Evolutionary conservation across 1,140 invertebrate genomes (phyloP), one percentile per base, ranked within the genome.

Genomic region (Teleogryllus occipitalis): DNA sequence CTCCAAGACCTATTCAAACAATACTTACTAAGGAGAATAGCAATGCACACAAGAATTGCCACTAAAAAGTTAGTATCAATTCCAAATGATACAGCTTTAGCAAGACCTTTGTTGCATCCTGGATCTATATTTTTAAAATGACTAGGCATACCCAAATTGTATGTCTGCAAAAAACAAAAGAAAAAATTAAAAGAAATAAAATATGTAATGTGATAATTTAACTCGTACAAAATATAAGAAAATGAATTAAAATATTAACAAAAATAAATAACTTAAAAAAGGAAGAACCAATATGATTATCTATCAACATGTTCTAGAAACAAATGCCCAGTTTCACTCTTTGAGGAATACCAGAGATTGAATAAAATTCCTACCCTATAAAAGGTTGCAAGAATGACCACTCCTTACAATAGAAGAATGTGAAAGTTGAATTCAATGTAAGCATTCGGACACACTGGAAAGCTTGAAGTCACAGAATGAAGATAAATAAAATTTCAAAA

Each of bases 31-130:
- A 95, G 86, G 81, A 96, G 85, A 80, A 95, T 90, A 0, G 91
- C 90, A 80, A 95, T 89, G 84, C 94, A 96, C 0, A 94, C 92
- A 12, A 95, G 86, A 81, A 96, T 93, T n/a, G 93, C 93, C 15
- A 96, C 92, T 12, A 96, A 86, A 82, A 96, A 96, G 83, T 94
- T 95, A 0, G 92, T 91, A 84, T 95, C 92, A 77, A 96, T 94
- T 18, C 93, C 92, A 81, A 96, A 93, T 5, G 92, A 92, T 0
- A 94, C 91, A 8, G 93, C 92, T 8, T 91, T 91, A 18, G 91
- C 91, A 82, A 92, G 89, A 75, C 89, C 90, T 78, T 88, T 88
- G 82, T 91, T 90, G 83, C 93, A 95, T 7, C 91, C 91, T 7
- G 90, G 89, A 84, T 93, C 87, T 2, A 90, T 90, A 83, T 94